phyloP scores from a whole-genome alignment of 2,797 vertebrate genomes.

The Hoplostethus atlanticus region DNA sequence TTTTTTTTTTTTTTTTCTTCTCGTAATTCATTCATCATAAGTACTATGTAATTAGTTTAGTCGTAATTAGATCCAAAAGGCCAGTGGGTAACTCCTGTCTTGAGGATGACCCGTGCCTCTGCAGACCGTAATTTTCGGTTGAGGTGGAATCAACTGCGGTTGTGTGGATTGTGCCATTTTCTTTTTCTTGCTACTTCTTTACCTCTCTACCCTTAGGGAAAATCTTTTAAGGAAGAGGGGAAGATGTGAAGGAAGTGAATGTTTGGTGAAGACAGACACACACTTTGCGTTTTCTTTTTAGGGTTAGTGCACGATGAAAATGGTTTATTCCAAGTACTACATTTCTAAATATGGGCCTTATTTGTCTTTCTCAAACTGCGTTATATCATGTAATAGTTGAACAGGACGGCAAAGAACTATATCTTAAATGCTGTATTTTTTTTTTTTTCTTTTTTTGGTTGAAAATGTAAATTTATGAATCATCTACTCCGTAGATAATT shows the following conservation, averaged over 20 bases:
- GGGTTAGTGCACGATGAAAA: not conserved
- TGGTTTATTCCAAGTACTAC: not conserved
- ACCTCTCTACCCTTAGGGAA: not conserved
- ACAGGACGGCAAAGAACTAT: not conserved
- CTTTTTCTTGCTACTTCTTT: not conserved
- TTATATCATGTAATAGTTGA: not conserved
- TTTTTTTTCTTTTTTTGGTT: not conserved
- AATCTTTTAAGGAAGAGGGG: not conserved
- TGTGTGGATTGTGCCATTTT: slow-evolving; percentile 16
- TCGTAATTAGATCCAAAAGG: slow-evolving; percentile 1
- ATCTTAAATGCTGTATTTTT: slow-evolving; percentile 22
- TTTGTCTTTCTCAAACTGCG: not conserved
- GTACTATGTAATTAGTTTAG: not conserved
- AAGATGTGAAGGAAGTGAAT: not conserved
- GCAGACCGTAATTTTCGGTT: not conserved
- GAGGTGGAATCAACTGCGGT: not conserved
- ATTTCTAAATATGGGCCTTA: not conserved
- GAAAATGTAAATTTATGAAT: slow-evolving; percentile 10
- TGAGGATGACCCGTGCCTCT: not conserved
- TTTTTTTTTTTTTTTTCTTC: not conserved
- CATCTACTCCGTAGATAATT: slow-evolving; percentile 15
- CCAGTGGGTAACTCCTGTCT: not conserved
- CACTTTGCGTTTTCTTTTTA: not conserved
- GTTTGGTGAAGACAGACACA: not conserved
- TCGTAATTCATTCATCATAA: not conserved